These are phyloP conservation scores for Cardiocondyla obscurior DNA, from an alignment of 1,140 invertebrate species.

Conservation along the genomic window DNA sequence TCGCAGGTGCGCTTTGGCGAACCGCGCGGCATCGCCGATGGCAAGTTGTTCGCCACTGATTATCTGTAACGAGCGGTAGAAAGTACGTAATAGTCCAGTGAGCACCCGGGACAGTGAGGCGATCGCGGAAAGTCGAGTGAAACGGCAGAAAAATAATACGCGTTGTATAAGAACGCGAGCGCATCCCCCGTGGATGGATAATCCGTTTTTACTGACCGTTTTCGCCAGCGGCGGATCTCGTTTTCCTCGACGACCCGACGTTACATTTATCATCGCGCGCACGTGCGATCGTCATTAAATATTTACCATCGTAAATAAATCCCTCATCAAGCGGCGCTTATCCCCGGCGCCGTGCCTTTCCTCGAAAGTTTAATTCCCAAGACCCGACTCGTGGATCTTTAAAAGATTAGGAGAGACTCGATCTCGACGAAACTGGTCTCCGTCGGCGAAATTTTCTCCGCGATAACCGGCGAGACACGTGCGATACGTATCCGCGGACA, in stretches of 20 bases:
- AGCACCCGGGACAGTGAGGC: conserved; percentile 44
- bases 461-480: too few species aligned
- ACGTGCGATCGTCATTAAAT: background rate
- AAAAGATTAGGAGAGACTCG: too few species aligned
- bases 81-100: conserved; percentile 57
- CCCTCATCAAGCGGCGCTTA: background rate
- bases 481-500: too few species aligned
- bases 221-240: background rate
- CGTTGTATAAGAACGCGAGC: conserved; percentile 22
- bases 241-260: background rate
- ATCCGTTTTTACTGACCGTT: background rate
- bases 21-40: conserved; percentile 22
- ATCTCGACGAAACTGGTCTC: background rate
- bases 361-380: background rate
- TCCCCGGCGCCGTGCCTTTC: background rate
- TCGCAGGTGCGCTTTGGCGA: conserved; percentile 4
- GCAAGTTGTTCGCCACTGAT: conserved; percentile 47
- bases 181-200: background rate
- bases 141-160: conserved; percentile 31
- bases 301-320: background rate
- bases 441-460: too few species aligned
- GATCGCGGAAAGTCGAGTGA: conserved; percentile 51
- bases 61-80: conserved; percentile 50
- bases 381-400: too few species aligned
- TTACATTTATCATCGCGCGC: background rate